phyloP scores from a whole-genome alignment of 2,888 invertebrate species.

The Caenorhabditis imperialis region DNA sequence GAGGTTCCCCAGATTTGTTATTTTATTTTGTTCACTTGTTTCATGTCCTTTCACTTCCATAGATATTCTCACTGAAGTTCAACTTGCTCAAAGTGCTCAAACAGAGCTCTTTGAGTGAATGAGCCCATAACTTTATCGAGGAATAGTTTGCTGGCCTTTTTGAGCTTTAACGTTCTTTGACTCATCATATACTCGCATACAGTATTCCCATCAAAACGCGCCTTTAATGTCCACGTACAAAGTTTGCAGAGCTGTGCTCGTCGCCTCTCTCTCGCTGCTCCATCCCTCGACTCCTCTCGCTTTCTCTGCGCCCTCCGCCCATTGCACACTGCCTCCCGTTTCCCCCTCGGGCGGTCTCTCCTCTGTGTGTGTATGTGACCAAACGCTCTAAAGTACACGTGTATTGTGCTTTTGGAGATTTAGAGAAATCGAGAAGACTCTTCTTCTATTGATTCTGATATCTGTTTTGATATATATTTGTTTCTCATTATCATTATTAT shows the following conservation, averaged over 20 bases:
- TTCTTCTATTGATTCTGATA: background rate
- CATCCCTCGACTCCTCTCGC: slow-evolving; percentile 10
- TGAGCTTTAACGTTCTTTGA: background rate
- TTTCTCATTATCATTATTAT: too few relatives aligned
- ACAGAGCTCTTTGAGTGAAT: background rate
- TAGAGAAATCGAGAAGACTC: too few relatives aligned
- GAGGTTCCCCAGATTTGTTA: background rate
- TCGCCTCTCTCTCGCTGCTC: too few relatives aligned
- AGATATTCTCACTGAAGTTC: too few relatives aligned
- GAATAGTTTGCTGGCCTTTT: background rate
- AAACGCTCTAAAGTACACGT: slow-evolving; percentile 45
- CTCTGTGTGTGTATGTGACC: slow-evolving; percentile 15
- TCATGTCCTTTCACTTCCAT: too few relatives aligned
- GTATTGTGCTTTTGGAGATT: slow-evolving; percentile 5
- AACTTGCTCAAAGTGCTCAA: background rate
- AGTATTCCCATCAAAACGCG: too few relatives aligned
- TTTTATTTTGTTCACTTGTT: background rate
- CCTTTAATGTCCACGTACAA: background rate
- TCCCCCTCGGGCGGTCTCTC: slow-evolving; percentile 9
- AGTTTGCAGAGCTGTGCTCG: background rate
- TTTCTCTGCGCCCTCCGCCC: slow-evolving; percentile 16
- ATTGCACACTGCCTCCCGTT: slow-evolving; percentile 16
- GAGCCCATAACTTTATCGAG: background rate
- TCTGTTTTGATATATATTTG: too few relatives aligned
- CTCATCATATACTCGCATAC: too few relatives aligned